Conservation (phyloP, 2,888 invertebrate species). For the Nephrotoma flavescens region DNA sequence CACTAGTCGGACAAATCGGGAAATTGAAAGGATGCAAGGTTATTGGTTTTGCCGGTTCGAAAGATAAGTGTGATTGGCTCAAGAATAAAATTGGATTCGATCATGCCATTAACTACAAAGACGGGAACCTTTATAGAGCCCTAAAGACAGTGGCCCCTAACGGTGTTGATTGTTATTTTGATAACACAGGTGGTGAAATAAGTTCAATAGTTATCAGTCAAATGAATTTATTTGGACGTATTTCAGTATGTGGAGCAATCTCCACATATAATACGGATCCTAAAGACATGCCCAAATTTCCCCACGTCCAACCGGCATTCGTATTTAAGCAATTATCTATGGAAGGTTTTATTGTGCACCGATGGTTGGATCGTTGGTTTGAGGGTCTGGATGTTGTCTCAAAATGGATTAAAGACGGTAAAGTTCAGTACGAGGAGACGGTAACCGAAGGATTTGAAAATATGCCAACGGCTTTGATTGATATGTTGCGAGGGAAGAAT, state of each 20-base stretch:
- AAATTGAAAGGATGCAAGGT: slow-evolving; percentile 55
- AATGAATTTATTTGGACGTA: slow-evolving; percentile 45
- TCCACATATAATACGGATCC: slow-evolving; percentile 44
- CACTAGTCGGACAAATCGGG: slow-evolving; percentile 62
- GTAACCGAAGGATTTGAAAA: slow-evolving; percentile 57
- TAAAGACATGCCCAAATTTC: slow-evolving; percentile 8
- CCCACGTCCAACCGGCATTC: slow-evolving; percentile 37
- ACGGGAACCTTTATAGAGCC: slow-evolving; percentile 35
- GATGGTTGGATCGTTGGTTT: slow-evolving; percentile 42
- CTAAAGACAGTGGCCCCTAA: slow-evolving; percentile 48
- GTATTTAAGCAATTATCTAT: slow-evolving; percentile 42
- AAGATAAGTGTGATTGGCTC: slow-evolving; percentile 55
- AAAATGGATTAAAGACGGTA: slow-evolving; percentile 49
- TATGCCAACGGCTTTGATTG: slow-evolving; percentile 52
- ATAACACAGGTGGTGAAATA: slow-evolving; percentile 55
- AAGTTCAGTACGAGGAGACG: slow-evolving; percentile 53
- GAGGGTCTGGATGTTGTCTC: slow-evolving; percentile 49
- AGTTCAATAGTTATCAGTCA: slow-evolving; percentile 41
- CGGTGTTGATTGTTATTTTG: slow-evolving; percentile 62
- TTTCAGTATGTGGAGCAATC: slow-evolving; percentile 51
- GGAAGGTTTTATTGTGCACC: slow-evolving; percentile 36
- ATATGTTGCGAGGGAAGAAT: slow-evolving; percentile 48
- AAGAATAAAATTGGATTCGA: slow-evolving; percentile 51
- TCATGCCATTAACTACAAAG: slow-evolving; percentile 57
- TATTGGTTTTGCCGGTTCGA: slow-evolving; percentile 55